Percentiles rank a stretch among this genome's conserved stretches.
Conservation (phyloP, 2,797 vertebrate genomes). For the Pelodytes ibericus region DNA sequence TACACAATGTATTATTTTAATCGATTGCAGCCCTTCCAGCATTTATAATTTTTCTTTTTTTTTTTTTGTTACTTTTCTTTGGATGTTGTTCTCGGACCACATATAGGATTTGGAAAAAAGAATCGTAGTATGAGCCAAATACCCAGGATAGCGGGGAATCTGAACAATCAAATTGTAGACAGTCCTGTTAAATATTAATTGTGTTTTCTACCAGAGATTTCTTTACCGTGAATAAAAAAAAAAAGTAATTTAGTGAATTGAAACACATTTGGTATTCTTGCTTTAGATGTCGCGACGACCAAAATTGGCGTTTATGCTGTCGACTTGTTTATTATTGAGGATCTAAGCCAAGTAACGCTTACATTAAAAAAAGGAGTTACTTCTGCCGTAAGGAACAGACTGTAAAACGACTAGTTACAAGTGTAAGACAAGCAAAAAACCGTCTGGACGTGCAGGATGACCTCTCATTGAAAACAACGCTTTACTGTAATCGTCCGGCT, state of each 20-base stretch:
- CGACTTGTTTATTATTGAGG: not conserved
- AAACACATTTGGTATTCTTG: not conserved
- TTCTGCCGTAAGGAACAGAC: no score
- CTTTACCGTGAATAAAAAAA: not conserved
- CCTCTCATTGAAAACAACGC: no score
- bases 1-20: conserved; percentile 31
- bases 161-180: not conserved
- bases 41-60: not conserved
- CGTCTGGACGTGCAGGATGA: no score
- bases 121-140: not conserved
- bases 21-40: not conserved
- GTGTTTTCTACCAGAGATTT: not conserved
- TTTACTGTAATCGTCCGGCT: no score
- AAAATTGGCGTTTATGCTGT: not conserved
- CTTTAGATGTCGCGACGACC: not conserved
- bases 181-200: not conserved
- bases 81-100: conserved; percentile 34
- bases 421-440: no score
- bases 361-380: conserved; percentile 26
- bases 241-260: not conserved
- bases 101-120: conserved; percentile 11
- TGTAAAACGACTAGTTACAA: no score
- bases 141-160: not conserved
- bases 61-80: conserved; percentile 17
- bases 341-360: conserved; percentile 9